A percentile compares a stretch with the other conserved stretches of the same genome.
Evolutionary conservation across 2,888 invertebrate genomes (phyloP).

Genomic region (Leucania comma): DNA sequence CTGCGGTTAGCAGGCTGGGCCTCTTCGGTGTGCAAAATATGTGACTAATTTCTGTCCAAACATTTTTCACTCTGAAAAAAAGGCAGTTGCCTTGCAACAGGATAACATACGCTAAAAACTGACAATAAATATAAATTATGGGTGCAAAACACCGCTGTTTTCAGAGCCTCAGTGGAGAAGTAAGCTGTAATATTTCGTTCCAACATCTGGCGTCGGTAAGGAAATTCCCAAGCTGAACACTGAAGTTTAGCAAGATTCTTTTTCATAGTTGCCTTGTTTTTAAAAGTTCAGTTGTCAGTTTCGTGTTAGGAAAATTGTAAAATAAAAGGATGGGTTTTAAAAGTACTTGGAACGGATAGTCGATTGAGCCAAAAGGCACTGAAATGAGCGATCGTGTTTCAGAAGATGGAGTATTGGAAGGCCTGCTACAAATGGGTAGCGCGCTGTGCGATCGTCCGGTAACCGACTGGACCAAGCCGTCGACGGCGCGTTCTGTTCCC

Average conservation of each 20-base stretch:
- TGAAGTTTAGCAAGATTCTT: slow-evolving; percentile 59
- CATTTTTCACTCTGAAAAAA: too few relatives aligned
- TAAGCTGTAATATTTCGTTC: slow-evolving; percentile 64
- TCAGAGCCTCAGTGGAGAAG: slow-evolving; percentile 35
- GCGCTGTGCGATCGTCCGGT: too few relatives aligned
- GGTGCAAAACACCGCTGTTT: slow-evolving; percentile 10
- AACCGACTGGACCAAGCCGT: too few relatives aligned
- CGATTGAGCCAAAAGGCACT: too few relatives aligned
- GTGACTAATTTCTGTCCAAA: too few relatives aligned
- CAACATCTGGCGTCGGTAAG: slow-evolving; percentile 67
- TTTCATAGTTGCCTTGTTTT: slow-evolving; percentile 64
- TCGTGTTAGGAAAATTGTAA: slow-evolving; percentile 53
- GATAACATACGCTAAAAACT: background rate
- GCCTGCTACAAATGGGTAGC: too few relatives aligned
- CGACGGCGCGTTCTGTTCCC: too few relatives aligned
- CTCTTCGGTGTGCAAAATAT: too few relatives aligned
- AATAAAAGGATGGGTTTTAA: slow-evolving; percentile 49
- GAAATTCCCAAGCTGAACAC: slow-evolving; percentile 66
- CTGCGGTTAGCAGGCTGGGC: too few relatives aligned
- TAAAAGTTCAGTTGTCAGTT: slow-evolving; percentile 65
- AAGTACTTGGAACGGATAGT: too few relatives aligned
- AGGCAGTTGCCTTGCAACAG: background rate
- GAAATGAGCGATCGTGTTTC: too few relatives aligned
- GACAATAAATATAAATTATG: slow-evolving; percentile 7
- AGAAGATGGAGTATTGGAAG: too few relatives aligned